These are phyloP conservation scores for Spheniscus mendiculus DNA, from an alignment of 2,113 vertebrate species.

Conservation along the genomic window DNA sequence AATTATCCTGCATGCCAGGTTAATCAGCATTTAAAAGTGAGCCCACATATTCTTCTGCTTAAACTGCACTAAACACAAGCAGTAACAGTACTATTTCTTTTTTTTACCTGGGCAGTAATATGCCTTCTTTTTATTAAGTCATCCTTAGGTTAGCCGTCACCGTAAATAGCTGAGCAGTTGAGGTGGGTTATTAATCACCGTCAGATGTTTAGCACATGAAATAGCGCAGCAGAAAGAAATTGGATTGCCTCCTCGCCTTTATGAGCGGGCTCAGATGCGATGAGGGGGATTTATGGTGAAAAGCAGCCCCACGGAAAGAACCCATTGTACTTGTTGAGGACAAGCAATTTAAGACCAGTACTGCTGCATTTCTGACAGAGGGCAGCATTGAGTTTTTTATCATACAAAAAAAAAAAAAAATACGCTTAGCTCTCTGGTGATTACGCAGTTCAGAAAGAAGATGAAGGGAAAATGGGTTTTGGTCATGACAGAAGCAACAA, in stretches of 20 bases:
- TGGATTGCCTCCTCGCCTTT: background rate
- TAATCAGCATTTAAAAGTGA: background rate
- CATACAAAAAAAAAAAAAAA: background rate
- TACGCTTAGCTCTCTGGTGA: background rate
- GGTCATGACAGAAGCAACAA: background rate
- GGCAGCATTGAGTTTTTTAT: constrained; percentile 72
- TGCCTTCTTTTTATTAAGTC: background rate
- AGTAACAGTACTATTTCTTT: background rate
- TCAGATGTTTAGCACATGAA: background rate
- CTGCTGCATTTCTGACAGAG: constrained; percentile 59
- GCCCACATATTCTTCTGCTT: background rate
- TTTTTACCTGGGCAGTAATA: background rate
- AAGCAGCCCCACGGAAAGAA: background rate
- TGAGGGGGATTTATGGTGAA: background rate
- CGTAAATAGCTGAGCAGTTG: background rate
- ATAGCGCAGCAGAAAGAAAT: background rate
- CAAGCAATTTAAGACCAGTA: background rate
- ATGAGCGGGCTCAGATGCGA: background rate
- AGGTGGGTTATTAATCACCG: background rate
- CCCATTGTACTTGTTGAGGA: background rate
- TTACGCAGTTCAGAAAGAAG: constrained; percentile 4
- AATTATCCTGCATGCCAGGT: accelerated
- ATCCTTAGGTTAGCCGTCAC: background rate
- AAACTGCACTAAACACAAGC: background rate
- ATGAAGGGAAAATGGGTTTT: background rate